Conservation (phyloP, 2,113 vertebrate species). For the Sinocyclocheilus anophthalmus region DNA sequence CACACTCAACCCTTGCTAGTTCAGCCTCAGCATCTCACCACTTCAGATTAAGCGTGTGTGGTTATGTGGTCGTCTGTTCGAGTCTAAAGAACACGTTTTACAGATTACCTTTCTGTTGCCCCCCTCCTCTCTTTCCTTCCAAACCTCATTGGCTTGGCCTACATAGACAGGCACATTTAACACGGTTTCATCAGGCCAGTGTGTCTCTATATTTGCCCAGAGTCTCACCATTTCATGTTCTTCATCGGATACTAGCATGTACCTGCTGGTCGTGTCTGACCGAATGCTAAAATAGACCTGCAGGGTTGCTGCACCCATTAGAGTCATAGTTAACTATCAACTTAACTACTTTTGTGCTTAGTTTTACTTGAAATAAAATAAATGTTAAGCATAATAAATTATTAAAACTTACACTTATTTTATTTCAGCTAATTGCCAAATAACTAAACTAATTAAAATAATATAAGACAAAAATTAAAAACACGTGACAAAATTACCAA, state of each 20-base stretch:
- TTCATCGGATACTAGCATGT: not conserved
- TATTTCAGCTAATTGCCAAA: not conserved
- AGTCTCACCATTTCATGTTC: not conserved
- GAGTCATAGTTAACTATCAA: not conserved
- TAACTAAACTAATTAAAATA: not conserved
- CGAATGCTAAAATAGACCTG: not conserved
- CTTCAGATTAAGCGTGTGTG: conserved; percentile 35
- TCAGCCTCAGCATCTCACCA: conserved; percentile 7
- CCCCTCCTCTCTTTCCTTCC: conserved; percentile 60
- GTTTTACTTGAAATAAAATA: not conserved
- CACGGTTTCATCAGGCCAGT: conserved; percentile 52
- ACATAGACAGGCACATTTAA: conserved; percentile 65
- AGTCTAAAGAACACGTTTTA: conserved; percentile 61
- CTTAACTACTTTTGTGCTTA: not conserved
- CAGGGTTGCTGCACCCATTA: not conserved
- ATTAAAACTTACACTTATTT: not conserved
- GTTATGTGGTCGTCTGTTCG: conserved; percentile 48
- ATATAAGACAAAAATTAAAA: not conserved
- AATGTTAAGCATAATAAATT: too few relatives aligned
- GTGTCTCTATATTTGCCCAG: conserved; percentile 18
- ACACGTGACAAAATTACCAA: not conserved
- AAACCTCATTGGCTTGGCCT: conserved; percentile 67
- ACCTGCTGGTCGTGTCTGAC: not conserved
- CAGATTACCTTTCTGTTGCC: conserved; percentile 48
- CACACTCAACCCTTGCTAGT: not conserved